phyloP scores from a whole-genome alignment of 1,140 invertebrate species.

The Anoplolepis gracilipes region DNA sequence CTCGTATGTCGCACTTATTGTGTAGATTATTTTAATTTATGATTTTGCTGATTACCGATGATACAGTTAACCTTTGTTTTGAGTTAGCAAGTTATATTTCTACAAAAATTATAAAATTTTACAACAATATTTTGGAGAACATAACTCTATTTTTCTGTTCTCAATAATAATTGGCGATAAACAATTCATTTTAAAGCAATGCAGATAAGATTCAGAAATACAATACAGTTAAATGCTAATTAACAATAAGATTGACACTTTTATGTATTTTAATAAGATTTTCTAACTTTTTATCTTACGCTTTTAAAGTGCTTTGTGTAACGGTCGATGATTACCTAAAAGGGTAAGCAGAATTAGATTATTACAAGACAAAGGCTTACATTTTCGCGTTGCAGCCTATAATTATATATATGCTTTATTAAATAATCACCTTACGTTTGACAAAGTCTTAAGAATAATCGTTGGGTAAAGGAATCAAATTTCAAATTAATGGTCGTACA shows the following conservation, averaged over 20 bases:
- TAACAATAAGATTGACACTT: not conserved
- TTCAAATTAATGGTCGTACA: conserved; percentile 71
- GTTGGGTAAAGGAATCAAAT: conserved; percentile 69
- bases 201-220: not conserved
- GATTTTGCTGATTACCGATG: not conserved
- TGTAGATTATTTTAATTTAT: conserved; percentile 25
- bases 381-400: conserved; percentile 21
- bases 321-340: not conserved
- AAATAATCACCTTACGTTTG: conserved; percentile 22
- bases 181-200: not conserved
- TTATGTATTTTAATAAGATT: not conserved
- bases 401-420: conserved; percentile 17
- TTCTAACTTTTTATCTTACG: not conserved
- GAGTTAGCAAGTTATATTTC: not conserved
- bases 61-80: not conserved
- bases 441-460: conserved; percentile 61
- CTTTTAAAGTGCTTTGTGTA: conserved; percentile 28
- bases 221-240: not conserved
- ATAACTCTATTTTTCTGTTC: not conserved
- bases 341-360: not conserved
- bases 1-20: not conserved
- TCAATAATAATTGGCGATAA: not conserved
- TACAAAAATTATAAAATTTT: not conserved
- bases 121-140: not conserved
- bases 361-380: conserved; percentile 12